Percentiles rank a stretch among this genome's conserved stretches.
These are phyloP conservation scores for Sander lucioperca DNA, from an alignment of 2,113 vertebrate genomes.

Conservation along the genomic window DNA sequence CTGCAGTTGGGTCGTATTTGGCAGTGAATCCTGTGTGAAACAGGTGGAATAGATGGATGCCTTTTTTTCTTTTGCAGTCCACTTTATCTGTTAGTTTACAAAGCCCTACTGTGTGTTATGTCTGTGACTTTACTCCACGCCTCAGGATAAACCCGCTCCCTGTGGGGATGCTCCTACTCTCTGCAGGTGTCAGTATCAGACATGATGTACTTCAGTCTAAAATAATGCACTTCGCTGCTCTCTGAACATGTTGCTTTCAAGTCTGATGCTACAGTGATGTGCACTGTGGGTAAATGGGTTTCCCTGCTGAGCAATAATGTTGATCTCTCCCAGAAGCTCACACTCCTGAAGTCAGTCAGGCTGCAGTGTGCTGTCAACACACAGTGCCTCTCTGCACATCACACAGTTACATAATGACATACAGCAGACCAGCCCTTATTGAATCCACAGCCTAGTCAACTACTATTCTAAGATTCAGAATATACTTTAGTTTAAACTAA, in stretches of 20 bases:
- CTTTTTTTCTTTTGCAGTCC: not conserved
- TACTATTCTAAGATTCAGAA: not conserved
- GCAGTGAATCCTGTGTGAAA: not conserved
- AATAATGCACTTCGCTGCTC: slow-evolving; percentile 11
- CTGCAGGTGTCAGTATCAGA: slow-evolving; percentile 20
- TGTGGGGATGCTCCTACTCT: not conserved
- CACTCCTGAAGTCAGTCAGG: slow-evolving; percentile 8
- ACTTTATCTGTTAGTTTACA: not conserved
- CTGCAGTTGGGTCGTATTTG: not conserved
- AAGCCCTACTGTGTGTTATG: not conserved
- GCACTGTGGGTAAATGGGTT: not conserved
- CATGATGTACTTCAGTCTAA: slow-evolving; percentile 16
- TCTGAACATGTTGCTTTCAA: slow-evolving; percentile 32
- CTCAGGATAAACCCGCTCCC: slow-evolving; percentile 1
- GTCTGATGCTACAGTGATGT: slow-evolving; percentile 21
- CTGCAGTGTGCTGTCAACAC: slow-evolving; percentile 18
- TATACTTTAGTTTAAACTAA: not conserved
- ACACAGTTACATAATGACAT: not conserved
- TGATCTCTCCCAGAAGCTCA: slow-evolving; percentile 41
- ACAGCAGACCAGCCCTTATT: not conserved
- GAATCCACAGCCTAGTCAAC: not conserved
- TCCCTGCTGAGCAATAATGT: slow-evolving; percentile 31
- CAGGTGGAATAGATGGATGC: not conserved
- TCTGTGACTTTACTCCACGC: not conserved
- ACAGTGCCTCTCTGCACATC: not conserved